phyloP scores from a whole-genome alignment of 2,888 invertebrate species.

The Antheraea assamensis region DNA sequence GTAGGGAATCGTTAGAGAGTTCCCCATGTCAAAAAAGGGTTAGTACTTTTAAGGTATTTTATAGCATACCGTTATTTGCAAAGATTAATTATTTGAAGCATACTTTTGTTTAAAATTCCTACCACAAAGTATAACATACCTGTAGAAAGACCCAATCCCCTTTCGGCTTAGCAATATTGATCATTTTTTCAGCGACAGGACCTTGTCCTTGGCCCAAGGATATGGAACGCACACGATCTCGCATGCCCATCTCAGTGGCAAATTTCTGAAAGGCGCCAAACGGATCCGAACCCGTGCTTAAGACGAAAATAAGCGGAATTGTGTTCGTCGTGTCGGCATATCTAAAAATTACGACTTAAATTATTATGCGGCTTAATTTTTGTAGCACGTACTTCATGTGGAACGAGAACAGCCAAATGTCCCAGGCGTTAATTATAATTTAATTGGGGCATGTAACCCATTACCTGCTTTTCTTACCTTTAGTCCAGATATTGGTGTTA shows the following conservation, averaged over 20 bases:
- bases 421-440: too few relatives aligned
- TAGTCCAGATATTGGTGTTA: too few relatives aligned
- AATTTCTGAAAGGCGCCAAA: constrained; percentile 92
- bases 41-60: background rate
- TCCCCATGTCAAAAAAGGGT: too few relatives aligned
- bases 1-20: too few relatives aligned
- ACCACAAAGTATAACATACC: constrained; percentile 64
- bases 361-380: background rate
- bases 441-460: too few relatives aligned
- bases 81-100: background rate
- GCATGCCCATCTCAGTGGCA: constrained; percentile 87
- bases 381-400: too few relatives aligned
- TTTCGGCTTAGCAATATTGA: constrained; percentile 85
- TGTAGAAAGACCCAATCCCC: constrained; percentile 96
- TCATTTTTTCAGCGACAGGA: constrained; percentile 91
- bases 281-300: constrained; percentile 95
- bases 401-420: too few relatives aligned
- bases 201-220: constrained; percentile 96
- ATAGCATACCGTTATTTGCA: background rate
- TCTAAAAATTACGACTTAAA: constrained; percentile 59
- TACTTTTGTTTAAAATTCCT: background rate
- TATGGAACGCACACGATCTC: constrained; percentile 88
- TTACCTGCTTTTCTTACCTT: too few relatives aligned
- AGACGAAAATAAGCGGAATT: constrained; percentile 92
- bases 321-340: constrained; percentile 86